These are phyloP conservation scores for Pelobates cultripes DNA, from an alignment of 2,797 vertebrate genomes.

Conservation along the genomic window DNA sequence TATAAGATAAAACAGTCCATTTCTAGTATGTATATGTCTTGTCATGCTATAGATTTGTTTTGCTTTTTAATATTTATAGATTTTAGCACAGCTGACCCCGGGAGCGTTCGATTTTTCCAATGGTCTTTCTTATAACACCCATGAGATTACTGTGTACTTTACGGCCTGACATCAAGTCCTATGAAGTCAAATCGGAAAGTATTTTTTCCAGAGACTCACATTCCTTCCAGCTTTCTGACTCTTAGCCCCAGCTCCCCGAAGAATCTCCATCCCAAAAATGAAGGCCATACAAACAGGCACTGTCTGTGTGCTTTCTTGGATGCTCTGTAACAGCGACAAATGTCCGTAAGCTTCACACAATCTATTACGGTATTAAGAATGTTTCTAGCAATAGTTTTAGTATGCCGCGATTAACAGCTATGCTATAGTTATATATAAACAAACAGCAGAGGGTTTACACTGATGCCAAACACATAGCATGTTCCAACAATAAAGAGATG, in stretches of 20 bases:
- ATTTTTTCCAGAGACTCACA: not conserved
- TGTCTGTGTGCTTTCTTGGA: not conserved
- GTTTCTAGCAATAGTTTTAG: slow-evolving; percentile 6
- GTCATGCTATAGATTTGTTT: too few relatives aligned
- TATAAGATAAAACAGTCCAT: too few relatives aligned
- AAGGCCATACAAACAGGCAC: not conserved
- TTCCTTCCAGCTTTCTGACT: not conserved
- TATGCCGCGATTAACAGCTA: not conserved
- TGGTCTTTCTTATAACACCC: not conserved
- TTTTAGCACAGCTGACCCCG: too few relatives aligned
- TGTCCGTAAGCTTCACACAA: not conserved
- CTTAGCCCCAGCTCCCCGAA: not conserved
- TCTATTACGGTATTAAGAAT: not conserved
- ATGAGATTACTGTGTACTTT: not conserved
- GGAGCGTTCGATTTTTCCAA: not conserved
- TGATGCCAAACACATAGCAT: slow-evolving; percentile 3
- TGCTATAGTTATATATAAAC: not conserved
- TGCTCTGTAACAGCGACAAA: not conserved
- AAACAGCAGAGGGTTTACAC: not conserved
- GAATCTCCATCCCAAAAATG: not conserved
- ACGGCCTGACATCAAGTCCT: not conserved
- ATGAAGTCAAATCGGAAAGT: not conserved
- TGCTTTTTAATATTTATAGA: too few relatives aligned
- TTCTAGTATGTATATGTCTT: too few relatives aligned
- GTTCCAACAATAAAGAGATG: slow-evolving; percentile 19